Conservation (phyloP, 2,797 vertebrate species). For the Meriones psammophilus region DNA sequence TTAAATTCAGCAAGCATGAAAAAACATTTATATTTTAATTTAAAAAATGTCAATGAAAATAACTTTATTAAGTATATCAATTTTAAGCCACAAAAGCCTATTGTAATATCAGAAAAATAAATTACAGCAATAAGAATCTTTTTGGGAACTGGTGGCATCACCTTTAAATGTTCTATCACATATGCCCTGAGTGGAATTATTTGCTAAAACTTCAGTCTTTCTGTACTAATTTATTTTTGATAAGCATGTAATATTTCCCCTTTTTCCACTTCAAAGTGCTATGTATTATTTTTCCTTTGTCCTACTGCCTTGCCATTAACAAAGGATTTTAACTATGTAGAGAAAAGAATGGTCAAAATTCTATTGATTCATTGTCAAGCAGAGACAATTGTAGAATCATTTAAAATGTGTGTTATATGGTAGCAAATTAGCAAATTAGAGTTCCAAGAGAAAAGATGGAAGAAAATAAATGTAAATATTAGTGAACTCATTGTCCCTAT, state of each 20-base stretch:
- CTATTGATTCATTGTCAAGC: slow-evolving; percentile 48
- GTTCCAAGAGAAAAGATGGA: slow-evolving; percentile 65
- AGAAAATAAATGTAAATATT: slow-evolving; percentile 79
- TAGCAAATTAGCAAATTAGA: slow-evolving; percentile 70
- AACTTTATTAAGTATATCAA: slow-evolving; percentile 57
- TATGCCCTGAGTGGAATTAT: slow-evolving; percentile 46
- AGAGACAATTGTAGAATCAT: slow-evolving; percentile 49
- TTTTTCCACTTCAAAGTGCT: slow-evolving; percentile 55
- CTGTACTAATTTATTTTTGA: slow-evolving; percentile 64
- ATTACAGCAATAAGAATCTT: slow-evolving; percentile 63
- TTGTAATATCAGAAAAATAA: slow-evolving; percentile 71
- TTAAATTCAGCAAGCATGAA: slow-evolving; percentile 22
- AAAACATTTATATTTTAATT: slow-evolving; percentile 69
- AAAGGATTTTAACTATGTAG: slow-evolving; percentile 67
- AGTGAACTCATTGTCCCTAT: slow-evolving; percentile 71
- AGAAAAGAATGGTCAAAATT: slow-evolving; percentile 65
- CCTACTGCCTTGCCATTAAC: slow-evolving; percentile 53
- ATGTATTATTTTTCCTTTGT: slow-evolving; percentile 67
- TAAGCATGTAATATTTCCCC: slow-evolving; percentile 51
- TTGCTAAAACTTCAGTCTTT: slow-evolving; percentile 68
- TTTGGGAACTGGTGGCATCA: slow-evolving; percentile 62
- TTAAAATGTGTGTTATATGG: slow-evolving; percentile 36
- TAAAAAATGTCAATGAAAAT: slow-evolving; percentile 51
- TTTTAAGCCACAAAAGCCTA: slow-evolving; percentile 66
- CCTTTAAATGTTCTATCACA: slow-evolving; percentile 73